Base-by-base conservation (phyloP, 2,113 vertebrate genomes). In the Crocuta crocuta region DNA sequence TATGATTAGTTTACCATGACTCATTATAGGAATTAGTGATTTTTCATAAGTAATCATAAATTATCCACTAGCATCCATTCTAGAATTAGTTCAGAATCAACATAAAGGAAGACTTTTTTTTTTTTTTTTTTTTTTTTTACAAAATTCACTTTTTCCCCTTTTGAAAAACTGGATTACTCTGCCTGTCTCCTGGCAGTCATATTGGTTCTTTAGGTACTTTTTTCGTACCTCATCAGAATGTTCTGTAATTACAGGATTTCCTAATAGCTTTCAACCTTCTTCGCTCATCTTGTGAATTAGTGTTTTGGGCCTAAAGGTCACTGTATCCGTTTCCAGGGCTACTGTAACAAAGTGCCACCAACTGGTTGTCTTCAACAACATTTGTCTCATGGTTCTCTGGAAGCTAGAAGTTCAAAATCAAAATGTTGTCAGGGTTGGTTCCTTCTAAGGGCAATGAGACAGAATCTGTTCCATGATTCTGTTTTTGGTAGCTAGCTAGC, bases 1-100 rank as follows among this genome's bases (percentile, higher is more conserved):
- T 97, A 83, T 71, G 28, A 6, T 92, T 94, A 65, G 78, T 97
- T 97, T 91, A 76, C 63, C n/a, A 91, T 78, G 43, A 93, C 33
- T 93, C 86, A 43, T 86, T 86, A 39, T 16, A 94, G 61, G 39
- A 95, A 84, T 80, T 43, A 84, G 4, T 91, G 76, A 33, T 82
- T 84, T 97, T 82, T 74, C 35, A 61, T 92, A 87, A 95, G 58
- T 89, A 95, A 92, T 48, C 55, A 50, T 81, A 94, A 93, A n/a
- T 76, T 92, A 28, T 53, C 8, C 26, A 63, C 68, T 79, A 91
- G 71, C 90, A 78, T 78, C 17, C 45, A 68, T 73, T 96, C 39
- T 79, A 84, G 61, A 95, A 93, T 94, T 93, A 45, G 10, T 85
- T 96, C 73, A 87, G 48, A 76, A 80, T 95, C 39, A 90, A 90